A percentile compares a stretch with the other conserved stretches of the same genome.
Conservation (phyloP, 2,113 vertebrate species). For the Dicrurus megarhynchus region DNA sequence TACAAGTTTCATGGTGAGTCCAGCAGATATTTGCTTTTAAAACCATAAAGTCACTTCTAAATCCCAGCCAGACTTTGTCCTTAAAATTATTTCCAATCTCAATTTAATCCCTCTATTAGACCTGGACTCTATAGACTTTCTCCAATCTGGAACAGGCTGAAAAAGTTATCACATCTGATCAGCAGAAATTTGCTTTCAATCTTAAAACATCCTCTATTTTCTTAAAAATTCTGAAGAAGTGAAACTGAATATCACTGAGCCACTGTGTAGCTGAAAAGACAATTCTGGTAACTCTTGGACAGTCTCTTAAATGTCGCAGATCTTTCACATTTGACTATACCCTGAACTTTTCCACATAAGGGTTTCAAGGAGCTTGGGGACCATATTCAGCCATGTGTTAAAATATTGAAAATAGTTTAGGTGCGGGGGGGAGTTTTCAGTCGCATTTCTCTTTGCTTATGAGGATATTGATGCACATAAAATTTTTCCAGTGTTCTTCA, state of each 20-base stretch:
- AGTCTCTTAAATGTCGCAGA: not conserved
- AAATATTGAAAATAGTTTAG: not conserved
- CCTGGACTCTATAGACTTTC: not conserved
- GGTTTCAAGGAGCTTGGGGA: not conserved
- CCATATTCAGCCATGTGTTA: not conserved
- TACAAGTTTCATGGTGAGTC: not conserved
- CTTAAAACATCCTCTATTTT: not conserved
- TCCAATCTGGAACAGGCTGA: not conserved
- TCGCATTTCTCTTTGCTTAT: not conserved
- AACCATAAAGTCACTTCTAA: not conserved
- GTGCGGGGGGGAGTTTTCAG: not conserved
- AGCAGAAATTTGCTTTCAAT: not conserved
- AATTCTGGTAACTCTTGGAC: not conserved
- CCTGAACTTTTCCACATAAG: not conserved
- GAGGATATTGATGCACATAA: not conserved
- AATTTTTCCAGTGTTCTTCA: not conserved
- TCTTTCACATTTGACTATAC: not conserved
- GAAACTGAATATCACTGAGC: not conserved
- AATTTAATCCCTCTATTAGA: not conserved
- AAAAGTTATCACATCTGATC: not conserved
- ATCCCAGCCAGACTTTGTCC: not conserved
- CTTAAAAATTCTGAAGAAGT: not conserved
- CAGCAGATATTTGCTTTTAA: not conserved
- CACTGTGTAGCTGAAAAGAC: not conserved
- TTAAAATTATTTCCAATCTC: not conserved